Evolutionary conservation across 2,888 invertebrate genomes (phyloP), one percentile per base, ranked within the genome.

Genomic region (Cheilosia vernalis): DNA sequence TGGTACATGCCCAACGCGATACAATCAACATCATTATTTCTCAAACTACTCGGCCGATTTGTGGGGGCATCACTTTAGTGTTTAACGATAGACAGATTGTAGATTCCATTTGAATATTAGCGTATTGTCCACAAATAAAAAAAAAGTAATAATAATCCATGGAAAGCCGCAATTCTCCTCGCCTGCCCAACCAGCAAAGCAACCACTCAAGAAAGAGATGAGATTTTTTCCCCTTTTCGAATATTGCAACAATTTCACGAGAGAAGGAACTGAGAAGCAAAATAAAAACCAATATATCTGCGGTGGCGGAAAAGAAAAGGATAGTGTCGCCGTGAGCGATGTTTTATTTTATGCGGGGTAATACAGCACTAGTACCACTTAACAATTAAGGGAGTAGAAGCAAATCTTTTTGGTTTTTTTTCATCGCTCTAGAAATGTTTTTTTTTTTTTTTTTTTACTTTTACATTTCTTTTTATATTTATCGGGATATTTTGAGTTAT

Each of bases 181-280:
- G 51, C 49, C 58, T 53, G 27, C 56, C 49, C 40, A 63, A 49
- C 33, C 56, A 47, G 49, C 40, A 49, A 51, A 42, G 60, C 40
- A 63, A 49, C 33, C 56, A 47, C 56, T 47, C 56, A 51, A 42
- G 60, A 72, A 55, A 53, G 70, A 61, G 72, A 61, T 19, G 27
- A 44, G 42, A 77, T 61, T 27, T 1, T 77, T 56, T 33, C 51
- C 76, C 76, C 42, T 30, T 60, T 53, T 56, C 47, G 15, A 27
- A 42, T 51, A 79, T 79, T 79, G 79, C 72, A 79, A 79, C 78
- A 78, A 72, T 72, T 78, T 70, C 56, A 78, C 49, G 78, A 78
- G 66, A 76, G 70, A 51, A 79, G 55, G 80, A 80, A 61, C 66
- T 40, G 81, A 85, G 77, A 81, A 81, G 76, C 70, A 70, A 85